Evolutionary conservation across 1,140 invertebrate genomes (phyloP), one percentile per base, ranked within the genome.

Genomic region (Ostrea edulis): DNA sequence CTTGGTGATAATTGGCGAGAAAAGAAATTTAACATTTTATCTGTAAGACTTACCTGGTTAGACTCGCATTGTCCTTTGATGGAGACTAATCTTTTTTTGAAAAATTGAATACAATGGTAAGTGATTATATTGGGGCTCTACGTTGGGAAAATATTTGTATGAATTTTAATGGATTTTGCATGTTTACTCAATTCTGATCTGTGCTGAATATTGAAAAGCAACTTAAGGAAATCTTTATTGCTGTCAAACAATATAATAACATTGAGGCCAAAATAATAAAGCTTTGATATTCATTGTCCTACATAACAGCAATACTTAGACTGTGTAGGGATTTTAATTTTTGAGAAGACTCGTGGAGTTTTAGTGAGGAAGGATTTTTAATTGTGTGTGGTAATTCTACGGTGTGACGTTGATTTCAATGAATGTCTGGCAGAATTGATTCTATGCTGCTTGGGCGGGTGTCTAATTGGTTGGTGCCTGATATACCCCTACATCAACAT

Each of bases 111-210:
- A 17, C 20, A 9, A 77, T 29, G 12, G 68, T 14, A 77, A 77
- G 29, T 29, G 17, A 44, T 12, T 8, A 71, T 22, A 71, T 29
- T 77, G 68, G 68, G 29, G 68, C 14, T 35, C 25, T 77, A 12
- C 35, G 14, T 77, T 35, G 29, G 68, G 25, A 77, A 29, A 77
- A 29, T 77, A 35, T 29, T 77, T 77, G 25, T 25, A 77, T 77
- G 68, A 29, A 29, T 22, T 77, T 44, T 77, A 77, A 77, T 77
- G 68, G 68, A 77, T 77, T 77, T 77, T 29, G 68, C 25, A 77
- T 77, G 22, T 25, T 71, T 77, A 3, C 68, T 17, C 68, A 77
- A 77, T 14, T 29, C 14, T 77, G 68, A 77, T 77, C 25, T 35
- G 68, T 77, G 20, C 68, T n/a, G n/a, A 77, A 22, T 9, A 77